These are phyloP conservation scores for Lophura nycthemera DNA, from an alignment of 2,113 vertebrate species.

Conservation along the genomic window DNA sequence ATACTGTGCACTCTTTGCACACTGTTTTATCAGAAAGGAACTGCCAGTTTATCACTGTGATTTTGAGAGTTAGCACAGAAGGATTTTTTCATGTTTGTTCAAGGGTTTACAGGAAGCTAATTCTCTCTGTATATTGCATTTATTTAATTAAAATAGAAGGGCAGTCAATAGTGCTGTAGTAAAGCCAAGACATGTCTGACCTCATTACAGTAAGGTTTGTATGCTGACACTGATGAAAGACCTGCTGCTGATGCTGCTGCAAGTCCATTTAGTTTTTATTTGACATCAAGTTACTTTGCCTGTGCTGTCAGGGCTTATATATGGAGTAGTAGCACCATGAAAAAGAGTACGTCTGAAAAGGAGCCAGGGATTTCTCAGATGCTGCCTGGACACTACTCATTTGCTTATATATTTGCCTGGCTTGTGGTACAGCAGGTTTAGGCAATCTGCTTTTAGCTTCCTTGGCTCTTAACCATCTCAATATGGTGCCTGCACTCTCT, in stretches of 20 bases:
- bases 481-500: conserved; percentile 12
- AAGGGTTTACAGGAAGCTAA: background rate
- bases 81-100: conserved; percentile 12
- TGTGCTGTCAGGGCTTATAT: conserved; percentile 40
- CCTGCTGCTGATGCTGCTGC: conserved; percentile 38
- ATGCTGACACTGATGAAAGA: conserved; percentile 43
- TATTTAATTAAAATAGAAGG: conserved; percentile 43
- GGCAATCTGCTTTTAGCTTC: background rate
- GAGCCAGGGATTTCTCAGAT: background rate
- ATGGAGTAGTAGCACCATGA: background rate
- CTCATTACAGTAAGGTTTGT: conserved; percentile 21
- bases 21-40: conserved; percentile 31
- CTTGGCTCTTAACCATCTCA: background rate
- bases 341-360: background rate
- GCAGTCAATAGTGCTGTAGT: conserved; percentile 39
- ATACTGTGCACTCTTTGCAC: conserved; percentile 5
- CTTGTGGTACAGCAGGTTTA: background rate
- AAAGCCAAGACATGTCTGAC: conserved; percentile 51
- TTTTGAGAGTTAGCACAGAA: background rate
- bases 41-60: background rate
- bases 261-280: conserved; percentile 33
- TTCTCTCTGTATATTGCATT: conserved; percentile 45
- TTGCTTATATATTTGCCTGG: background rate
- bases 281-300: conserved; percentile 17
- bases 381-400: background rate